Percentiles rank a stretch among this genome's conserved stretches.
Evolutionary conservation across 2,888 invertebrate species (phyloP).

Genomic region (Tholera decimalis): DNA sequence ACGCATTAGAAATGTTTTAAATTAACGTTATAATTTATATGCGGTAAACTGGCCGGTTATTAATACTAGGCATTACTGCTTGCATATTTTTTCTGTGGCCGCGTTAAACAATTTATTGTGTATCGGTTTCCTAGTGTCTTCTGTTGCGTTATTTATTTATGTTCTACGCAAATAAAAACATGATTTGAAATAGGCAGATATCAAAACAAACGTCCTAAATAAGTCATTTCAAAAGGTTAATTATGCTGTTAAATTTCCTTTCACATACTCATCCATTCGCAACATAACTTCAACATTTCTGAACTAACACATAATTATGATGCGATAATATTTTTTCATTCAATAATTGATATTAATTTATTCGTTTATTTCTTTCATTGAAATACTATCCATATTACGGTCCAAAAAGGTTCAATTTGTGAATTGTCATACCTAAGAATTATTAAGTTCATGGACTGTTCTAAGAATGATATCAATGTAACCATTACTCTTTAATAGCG

Average conservation of each 20-base stretch:
- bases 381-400: neutral
- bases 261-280: neutral
- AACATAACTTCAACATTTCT: neutral
- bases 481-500: too few species aligned
- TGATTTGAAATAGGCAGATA: conserved; percentile 6
- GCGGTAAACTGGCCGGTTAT: conserved; percentile 46
- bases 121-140: conserved; percentile 42
- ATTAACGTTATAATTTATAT: conserved; percentile 59
- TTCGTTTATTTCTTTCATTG: neutral
- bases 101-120: conserved; percentile 33
- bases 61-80: conserved; percentile 46
- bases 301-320: neutral
- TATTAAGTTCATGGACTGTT: neutral
- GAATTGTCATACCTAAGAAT: neutral
- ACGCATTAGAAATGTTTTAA: conserved; percentile 60
- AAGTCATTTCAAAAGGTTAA: conserved; percentile 17
- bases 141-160: conserved; percentile 33
- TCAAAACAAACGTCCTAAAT: conserved; percentile 16
- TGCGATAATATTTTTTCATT: neutral
- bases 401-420: neutral
- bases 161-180: conserved; percentile 17
- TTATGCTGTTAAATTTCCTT: conserved; percentile 21
- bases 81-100: conserved; percentile 31
- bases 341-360: neutral
- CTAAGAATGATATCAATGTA: too few species aligned